Percentiles rank a stretch among this genome's conserved stretches.
Conservation (phyloP, 2,113 vertebrate species). For the Spea multiplicata region DNA sequence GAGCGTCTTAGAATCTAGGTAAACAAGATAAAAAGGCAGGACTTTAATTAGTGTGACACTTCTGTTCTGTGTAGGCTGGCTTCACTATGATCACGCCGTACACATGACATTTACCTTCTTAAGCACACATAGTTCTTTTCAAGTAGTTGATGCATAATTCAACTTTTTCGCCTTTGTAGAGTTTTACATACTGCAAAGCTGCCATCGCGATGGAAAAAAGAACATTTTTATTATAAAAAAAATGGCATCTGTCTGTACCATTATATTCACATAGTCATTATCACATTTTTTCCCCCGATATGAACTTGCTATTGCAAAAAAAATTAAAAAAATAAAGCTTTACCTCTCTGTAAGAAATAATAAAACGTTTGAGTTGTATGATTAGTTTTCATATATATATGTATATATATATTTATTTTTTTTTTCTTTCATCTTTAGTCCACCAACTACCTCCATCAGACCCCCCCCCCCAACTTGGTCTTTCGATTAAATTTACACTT, state of each 20-base stretch:
- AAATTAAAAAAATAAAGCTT: background rate
- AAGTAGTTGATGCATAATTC: background rate
- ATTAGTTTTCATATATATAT: background rate
- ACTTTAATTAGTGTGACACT: conserved; percentile 31
- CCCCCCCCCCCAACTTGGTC: too few relatives aligned
- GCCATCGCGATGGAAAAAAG: background rate
- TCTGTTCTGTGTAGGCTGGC: background rate
- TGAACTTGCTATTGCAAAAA: background rate
- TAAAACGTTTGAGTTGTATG: background rate
- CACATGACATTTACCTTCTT: conserved; percentile 9
- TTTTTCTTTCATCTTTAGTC: too few relatives aligned
- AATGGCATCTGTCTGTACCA: background rate
- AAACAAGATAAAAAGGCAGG: conserved; percentile 31
- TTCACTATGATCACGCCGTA: conserved; percentile 14
- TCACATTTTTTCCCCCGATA: background rate
- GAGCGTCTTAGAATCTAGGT: background rate
- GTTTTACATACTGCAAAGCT: background rate
- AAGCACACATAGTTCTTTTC: background rate
- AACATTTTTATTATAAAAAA: background rate
- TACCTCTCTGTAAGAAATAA: background rate
- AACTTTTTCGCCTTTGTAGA: background rate
- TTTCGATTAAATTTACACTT: too few relatives aligned
- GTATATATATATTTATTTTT: background rate
- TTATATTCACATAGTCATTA: background rate
- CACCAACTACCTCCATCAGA: too few relatives aligned